Evolutionary conservation across 2,113 vertebrate genomes (phyloP).

Genomic region (Pipa parva): DNA sequence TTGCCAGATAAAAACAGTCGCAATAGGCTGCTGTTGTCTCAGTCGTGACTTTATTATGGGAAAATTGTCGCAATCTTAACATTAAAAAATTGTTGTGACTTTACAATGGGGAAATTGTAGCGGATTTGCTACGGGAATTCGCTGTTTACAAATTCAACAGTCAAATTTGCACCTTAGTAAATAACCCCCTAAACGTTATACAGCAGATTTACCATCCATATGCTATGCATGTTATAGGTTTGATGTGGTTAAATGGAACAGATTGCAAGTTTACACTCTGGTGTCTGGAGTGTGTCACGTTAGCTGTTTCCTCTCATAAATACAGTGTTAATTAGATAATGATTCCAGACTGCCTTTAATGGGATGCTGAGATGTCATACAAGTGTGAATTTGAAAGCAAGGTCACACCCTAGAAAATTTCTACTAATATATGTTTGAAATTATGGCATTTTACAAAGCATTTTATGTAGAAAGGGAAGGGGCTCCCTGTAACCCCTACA

Average conservation of each 20-base stretch:
- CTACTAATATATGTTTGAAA: conserved; percentile 23
- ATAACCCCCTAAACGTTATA: not conserved
- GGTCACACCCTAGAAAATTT: conserved; percentile 36
- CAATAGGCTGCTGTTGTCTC: too few relatives aligned
- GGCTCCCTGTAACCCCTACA: not conserved
- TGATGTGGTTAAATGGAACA: not conserved
- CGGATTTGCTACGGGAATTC: too few relatives aligned
- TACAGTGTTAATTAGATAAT: conserved; percentile 32
- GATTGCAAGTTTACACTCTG: not conserved
- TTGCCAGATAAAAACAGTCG: too few relatives aligned
- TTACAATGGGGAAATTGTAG: too few relatives aligned
- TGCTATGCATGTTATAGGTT: not conserved
- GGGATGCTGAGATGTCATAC: conserved; percentile 20
- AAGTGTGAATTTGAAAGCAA: conserved; percentile 38
- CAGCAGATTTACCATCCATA: not conserved
- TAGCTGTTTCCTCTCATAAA: conserved; percentile 34
- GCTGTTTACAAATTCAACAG: too few relatives aligned
- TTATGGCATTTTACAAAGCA: conserved; percentile 14
- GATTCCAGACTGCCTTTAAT: conserved; percentile 22
- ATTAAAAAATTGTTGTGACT: too few relatives aligned
- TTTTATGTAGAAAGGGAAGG: conserved; percentile 14
- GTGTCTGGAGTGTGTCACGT: conserved; percentile 32
- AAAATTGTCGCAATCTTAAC: too few relatives aligned
- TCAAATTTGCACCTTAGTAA: too few relatives aligned
- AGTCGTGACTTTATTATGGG: too few relatives aligned